Conservation (phyloP, 1,140 invertebrate species). For the Formica exsecta region DNA sequence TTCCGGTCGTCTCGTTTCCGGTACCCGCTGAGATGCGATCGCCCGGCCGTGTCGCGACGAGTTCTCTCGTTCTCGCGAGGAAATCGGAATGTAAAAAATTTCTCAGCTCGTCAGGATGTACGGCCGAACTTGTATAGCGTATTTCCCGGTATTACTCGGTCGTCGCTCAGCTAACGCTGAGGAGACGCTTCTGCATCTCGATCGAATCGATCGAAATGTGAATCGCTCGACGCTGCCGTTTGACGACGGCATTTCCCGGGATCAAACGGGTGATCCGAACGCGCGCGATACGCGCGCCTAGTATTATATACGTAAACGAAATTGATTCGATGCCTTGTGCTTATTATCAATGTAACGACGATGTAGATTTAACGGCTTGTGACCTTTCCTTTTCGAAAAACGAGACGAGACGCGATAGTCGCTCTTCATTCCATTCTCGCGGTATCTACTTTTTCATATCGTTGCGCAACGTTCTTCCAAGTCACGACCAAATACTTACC, state of each 20-base stretch:
- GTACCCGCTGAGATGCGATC: conserved; percentile 30
- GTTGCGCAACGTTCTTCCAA: conserved; percentile 74
- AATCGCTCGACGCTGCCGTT: conserved; percentile 5
- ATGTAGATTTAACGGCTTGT: conserved; percentile 55
- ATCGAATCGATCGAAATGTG: conserved; percentile 1
- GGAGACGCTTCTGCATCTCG: conserved; percentile 23
- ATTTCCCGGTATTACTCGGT: conserved; percentile 30
- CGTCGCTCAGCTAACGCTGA: no score
- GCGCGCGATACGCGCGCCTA: conserved; percentile 22
- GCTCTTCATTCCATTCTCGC: conserved; percentile 60
- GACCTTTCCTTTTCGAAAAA: conserved; percentile 6
- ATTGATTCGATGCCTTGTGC: conserved; percentile 55
- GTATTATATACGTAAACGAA: conserved; percentile 40
- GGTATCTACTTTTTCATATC: conserved; percentile 73
- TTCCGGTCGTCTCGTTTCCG: conserved; percentile 44
- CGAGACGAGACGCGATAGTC: conserved; percentile 15
- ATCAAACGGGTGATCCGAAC: background rate
- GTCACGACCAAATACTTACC: conserved; percentile 62
- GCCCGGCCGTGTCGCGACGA: conserved; percentile 12
- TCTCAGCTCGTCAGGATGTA: background rate
- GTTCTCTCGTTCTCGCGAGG: background rate
- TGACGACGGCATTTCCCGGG: background rate
- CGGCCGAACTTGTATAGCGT: conserved; percentile 60
- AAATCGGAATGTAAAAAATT: conserved; percentile 22
- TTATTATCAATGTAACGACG: conserved; percentile 50